phyloP scores from a whole-genome alignment of 2,797 vertebrate genomes.

The Lacerta viridis region DNA sequence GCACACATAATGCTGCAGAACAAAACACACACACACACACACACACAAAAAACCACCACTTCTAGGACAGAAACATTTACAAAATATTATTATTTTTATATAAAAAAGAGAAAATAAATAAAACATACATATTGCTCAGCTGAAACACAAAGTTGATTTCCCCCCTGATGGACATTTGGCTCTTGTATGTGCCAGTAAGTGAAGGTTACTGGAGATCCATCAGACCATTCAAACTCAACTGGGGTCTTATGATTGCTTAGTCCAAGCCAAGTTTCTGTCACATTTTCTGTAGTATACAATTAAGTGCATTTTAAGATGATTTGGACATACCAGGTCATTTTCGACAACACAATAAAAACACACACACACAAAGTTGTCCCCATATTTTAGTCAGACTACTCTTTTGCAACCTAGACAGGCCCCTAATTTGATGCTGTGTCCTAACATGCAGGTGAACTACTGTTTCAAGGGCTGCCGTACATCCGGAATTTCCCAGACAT shows the following conservation, averaged over 20 bases:
- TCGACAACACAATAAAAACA: not conserved
- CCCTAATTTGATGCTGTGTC: not conserved
- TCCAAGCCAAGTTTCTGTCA: conserved; percentile 90
- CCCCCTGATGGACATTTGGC: conserved; percentile 80
- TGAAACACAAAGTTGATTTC: conserved; percentile 84
- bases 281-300: conserved; percentile 80
- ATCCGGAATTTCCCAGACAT: too few relatives aligned
- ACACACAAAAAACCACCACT: not conserved
- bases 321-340: conserved; percentile 42
- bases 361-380: not conserved
- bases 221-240: conserved; percentile 88
- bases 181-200: conserved; percentile 90
- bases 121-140: conserved; percentile 84
- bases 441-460: not conserved
- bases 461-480: not conserved
- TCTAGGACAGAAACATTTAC: not conserved
- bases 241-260: conserved; percentile 82
- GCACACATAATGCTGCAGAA: not conserved
- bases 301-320: conserved; percentile 35
- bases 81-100: not conserved
- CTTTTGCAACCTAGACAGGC: not conserved
- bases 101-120: conserved; percentile 1
- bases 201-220: conserved; percentile 84
- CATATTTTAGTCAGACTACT: conserved; percentile 9
- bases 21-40: not conserved